Conservation (phyloP, 2,797 vertebrate species). For the Parambassis ranga region DNA sequence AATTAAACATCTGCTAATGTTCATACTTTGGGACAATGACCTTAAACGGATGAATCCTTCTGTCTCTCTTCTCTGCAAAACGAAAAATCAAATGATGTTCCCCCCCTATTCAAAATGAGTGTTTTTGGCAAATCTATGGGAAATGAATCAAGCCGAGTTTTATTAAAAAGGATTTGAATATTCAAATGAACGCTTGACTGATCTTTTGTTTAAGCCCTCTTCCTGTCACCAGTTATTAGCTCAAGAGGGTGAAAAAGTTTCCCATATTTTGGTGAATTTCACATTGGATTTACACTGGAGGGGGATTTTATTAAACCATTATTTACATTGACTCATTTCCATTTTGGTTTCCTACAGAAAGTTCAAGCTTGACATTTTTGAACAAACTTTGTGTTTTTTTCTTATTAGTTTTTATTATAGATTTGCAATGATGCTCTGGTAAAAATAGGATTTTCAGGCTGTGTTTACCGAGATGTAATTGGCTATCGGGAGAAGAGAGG, state of each 20-base stretch:
- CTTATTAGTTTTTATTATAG: conserved; percentile 74
- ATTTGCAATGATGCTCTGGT: conserved; percentile 63
- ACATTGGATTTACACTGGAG: conserved; percentile 78
- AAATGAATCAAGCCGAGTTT: conserved; percentile 79
- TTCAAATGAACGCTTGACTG: conserved; percentile 85
- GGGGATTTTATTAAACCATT: conserved; percentile 83
- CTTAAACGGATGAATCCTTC: conserved; percentile 46
- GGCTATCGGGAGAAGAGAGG: conserved; percentile 67
- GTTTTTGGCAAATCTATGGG: conserved; percentile 75
- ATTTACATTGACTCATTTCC: conserved; percentile 83
- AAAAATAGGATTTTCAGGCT: conserved; percentile 63
- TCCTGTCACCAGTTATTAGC: conserved; percentile 82
- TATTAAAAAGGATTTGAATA: conserved; percentile 85
- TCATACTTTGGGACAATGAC: conserved; percentile 31
- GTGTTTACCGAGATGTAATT: conserved; percentile 83
- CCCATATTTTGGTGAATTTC: conserved; percentile 76
- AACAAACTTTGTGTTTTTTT: conserved; percentile 75
- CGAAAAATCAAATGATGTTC: conserved; percentile 74
- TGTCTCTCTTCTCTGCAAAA: conserved; percentile 20
- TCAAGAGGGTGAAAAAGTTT: conserved; percentile 81
- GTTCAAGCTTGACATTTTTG: conserved; percentile 78
- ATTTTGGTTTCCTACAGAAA: conserved; percentile 77
- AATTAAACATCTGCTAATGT: background rate
- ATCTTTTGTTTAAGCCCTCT: conserved; percentile 85
- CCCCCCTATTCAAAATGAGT: conserved; percentile 63